phyloP scores from a whole-genome alignment of 1,140 invertebrate species.

The Drosophila kikkawai region DNA sequence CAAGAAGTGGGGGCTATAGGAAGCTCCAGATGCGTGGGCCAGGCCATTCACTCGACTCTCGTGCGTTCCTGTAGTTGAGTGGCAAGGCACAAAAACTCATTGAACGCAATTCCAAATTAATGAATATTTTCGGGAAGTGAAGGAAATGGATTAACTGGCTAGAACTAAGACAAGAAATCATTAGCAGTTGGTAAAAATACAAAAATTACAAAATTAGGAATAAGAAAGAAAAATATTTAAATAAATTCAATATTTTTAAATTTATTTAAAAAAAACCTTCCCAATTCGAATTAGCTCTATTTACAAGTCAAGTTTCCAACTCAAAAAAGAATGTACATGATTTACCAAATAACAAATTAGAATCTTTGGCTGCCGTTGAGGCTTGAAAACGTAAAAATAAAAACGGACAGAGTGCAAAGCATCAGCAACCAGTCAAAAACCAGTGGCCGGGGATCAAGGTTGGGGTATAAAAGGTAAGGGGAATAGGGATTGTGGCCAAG shows the following conservation, averaged over 20 bases:
- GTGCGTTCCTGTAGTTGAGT: constrained; percentile 43
- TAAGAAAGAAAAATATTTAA: background rate
- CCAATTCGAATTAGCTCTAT: background rate
- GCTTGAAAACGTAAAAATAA: constrained; percentile 40
- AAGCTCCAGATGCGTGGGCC: constrained; percentile 37
- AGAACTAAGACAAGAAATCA: constrained; percentile 7
- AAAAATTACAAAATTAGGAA: no score
- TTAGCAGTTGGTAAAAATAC: background rate
- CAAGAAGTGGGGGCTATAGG: constrained; percentile 4
- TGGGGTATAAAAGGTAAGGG: background rate
- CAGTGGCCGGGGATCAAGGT: background rate
- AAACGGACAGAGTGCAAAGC: constrained; percentile 58
- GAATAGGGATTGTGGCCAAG: constrained; percentile 29
- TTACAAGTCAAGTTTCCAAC: background rate
- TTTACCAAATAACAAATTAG: constrained; percentile 56
- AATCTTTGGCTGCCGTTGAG: constrained; percentile 32
- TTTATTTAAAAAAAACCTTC: background rate
- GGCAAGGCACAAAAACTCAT: constrained; percentile 45
- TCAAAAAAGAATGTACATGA: constrained; percentile 45
- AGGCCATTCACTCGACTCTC: constrained; percentile 31
- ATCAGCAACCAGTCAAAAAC: constrained; percentile 56
- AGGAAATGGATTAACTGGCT: constrained; percentile 3
- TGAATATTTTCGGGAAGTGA: constrained; percentile 45
- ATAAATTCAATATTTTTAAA: background rate
- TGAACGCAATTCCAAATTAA: constrained; percentile 53